Evolutionary conservation across 2,888 invertebrate genomes (phyloP).

Genomic region (Drosophila mimetica): DNA sequence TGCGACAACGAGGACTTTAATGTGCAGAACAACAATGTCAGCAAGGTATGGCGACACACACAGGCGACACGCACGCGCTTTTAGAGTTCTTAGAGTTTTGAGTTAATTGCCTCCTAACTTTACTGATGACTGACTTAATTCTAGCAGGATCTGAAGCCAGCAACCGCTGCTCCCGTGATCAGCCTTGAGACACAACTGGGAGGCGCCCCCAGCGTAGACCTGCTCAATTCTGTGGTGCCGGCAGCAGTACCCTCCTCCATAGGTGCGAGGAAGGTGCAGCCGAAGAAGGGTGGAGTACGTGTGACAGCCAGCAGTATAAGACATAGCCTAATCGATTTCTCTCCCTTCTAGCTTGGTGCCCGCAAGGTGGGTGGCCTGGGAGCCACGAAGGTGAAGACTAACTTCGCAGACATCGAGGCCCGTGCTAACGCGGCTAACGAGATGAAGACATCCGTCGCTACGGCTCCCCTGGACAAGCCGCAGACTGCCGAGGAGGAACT

Average conservation of each 20-base stretch:
- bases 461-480: slow-evolving; percentile 76
- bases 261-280: slow-evolving; percentile 88
- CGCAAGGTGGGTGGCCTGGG: slow-evolving; percentile 93
- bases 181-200: slow-evolving; percentile 40
- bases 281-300: slow-evolving; percentile 89
- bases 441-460: slow-evolving; percentile 85
- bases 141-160: slow-evolving; percentile 67
- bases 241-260: slow-evolving; percentile 88
- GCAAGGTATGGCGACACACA: slow-evolving; percentile 85
- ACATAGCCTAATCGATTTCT: not conserved
- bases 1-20: slow-evolving; percentile 85
- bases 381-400: slow-evolving; percentile 96
- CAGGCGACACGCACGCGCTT: slow-evolving; percentile 32
- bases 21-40: slow-evolving; percentile 83
- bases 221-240: slow-evolving; percentile 80
- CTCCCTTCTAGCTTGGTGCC: slow-evolving; percentile 88
- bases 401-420: slow-evolving; percentile 97
- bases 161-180: slow-evolving; percentile 28
- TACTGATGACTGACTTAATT: slow-evolving; percentile 7
- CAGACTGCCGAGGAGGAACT: slow-evolving; percentile 88
- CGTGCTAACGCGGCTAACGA: slow-evolving; percentile 94
- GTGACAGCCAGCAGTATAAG: not conserved
- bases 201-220: slow-evolving; percentile 83
- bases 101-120: not conserved
- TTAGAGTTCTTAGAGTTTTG: slow-evolving; percentile 18